These are phyloP conservation scores for Macrobrachium rosenbergii DNA, from an alignment of 1,140 invertebrate genomes.

Conservation along the genomic window DNA sequence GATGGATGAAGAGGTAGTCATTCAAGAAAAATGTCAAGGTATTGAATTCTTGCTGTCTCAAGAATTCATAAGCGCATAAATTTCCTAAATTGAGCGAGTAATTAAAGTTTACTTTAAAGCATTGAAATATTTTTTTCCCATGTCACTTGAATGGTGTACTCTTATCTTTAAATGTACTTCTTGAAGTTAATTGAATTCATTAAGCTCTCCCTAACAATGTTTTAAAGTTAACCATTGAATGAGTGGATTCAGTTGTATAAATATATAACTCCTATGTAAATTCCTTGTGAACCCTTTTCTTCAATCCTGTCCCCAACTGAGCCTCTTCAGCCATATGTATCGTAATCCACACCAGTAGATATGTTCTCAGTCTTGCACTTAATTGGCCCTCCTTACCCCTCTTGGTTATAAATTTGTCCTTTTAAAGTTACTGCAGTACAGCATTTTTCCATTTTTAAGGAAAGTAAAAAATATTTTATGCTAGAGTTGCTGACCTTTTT, in stretches of 20 bases:
- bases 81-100: not conserved
- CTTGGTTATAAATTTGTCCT: not conserved
- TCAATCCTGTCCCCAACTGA: not conserved
- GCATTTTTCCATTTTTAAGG: no score
- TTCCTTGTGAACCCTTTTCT: not conserved
- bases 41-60: not conserved
- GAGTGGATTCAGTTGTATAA: conserved; percentile 23
- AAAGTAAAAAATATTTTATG: no score
- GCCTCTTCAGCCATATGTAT: conserved; percentile 31
- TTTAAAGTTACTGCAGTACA: not conserved
- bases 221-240: conserved; percentile 9
- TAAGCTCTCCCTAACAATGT: not conserved
- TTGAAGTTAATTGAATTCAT: no score
- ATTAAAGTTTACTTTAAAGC: conserved; percentile 1
- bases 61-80: not conserved
- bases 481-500: no score
- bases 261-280: not conserved
- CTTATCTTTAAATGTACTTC: not conserved
- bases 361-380: not conserved
- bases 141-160: no score
- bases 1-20: conserved; percentile 39
- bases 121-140: not conserved
- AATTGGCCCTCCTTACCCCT: not conserved
- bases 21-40: not conserved
- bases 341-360: not conserved